Conservation (phyloP, 2,888 invertebrate species). For the Spodoptera exigua region DNA sequence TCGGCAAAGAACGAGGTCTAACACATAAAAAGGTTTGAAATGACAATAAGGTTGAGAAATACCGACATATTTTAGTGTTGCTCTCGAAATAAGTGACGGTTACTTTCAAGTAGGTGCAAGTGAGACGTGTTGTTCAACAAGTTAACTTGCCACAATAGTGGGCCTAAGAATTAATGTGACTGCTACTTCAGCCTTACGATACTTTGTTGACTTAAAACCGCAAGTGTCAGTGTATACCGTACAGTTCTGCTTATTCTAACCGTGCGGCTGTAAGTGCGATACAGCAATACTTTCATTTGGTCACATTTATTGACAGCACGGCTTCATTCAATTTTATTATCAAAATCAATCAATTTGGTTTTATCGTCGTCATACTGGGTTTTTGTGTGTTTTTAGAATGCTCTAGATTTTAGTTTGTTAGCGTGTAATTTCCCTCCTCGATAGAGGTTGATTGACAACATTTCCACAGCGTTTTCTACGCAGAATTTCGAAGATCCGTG, state of each 20-base stretch:
- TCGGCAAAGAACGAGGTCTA: constrained; percentile 23
- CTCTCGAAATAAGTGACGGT: constrained; percentile 28
- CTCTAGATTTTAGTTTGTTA: too few relatives aligned
- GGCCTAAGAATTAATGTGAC: constrained; percentile 17
- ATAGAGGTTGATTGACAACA: too few relatives aligned
- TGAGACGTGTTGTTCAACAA: constrained; percentile 15
- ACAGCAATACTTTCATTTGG: constrained; percentile 4
- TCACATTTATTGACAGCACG: neutral
- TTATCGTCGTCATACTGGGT: too few relatives aligned
- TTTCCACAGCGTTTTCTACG: neutral
- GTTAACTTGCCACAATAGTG: constrained; percentile 17
- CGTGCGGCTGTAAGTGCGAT: constrained; percentile 4
- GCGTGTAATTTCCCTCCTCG: too few relatives aligned
- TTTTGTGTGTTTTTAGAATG: too few relatives aligned
- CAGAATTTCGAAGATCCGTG: too few relatives aligned
- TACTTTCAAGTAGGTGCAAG: constrained; percentile 27
- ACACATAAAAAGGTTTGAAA: constrained; percentile 35
- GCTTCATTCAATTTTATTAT: neutral
- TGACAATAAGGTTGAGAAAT: constrained; percentile 38
- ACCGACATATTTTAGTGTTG: constrained; percentile 34
- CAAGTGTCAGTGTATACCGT: constrained; percentile 21
- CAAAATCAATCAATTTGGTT: too few relatives aligned
- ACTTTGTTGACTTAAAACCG: constrained; percentile 16
- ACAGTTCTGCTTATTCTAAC: constrained; percentile 23
- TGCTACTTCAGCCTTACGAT: constrained; percentile 4